Evolutionary conservation across 2,113 vertebrate genomes (phyloP), one percentile per base, ranked within the genome.

Genomic region (Gadus chalcogrammus): DNA sequence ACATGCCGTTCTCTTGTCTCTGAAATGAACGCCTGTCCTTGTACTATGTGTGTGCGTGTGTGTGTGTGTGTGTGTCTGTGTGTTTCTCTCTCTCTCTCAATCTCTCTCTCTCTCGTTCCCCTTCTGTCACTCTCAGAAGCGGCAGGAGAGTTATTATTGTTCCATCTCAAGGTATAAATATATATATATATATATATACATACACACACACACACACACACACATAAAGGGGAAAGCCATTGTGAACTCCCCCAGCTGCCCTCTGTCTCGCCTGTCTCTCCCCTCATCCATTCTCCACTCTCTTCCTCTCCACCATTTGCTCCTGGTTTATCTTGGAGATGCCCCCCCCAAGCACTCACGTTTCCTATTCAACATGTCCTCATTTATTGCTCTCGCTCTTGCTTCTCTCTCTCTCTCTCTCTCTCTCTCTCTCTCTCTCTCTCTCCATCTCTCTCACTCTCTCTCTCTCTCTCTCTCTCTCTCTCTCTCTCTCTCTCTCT

Each of bases 111-210:
- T 12, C 65, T 3, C 42, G 4, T 4, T 66, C 64, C 61, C 16
- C 17, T 27, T 31, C 18, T 55, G 65, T 69, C n/a, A 35, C 64
- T 70, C 68, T 77, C 70, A 31, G 66, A 13, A 59, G 38, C 17
- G 27, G 20, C 16, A 69, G 80, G 74, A 85, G 81, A 90, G 72
- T 80, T 73, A 84, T 86, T 79, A 78, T 82, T 83, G 86, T 87
- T 85, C 84, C 82, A 84, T 88, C 61, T 76, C 64, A 79, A 71
- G 56, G 62, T 77, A 74, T 69, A 17, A 59, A 61, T 22, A 62
- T n/a, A 16, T 58, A n/a, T 17, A 58, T 58, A 58, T 58, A 58
- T 48, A 48, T 35, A 35, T 35, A 35, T 27, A 72, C 66, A 69
- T 55, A 65, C 66, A n/a, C 5, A 58, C n/a, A 58, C n/a, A 58